Percentiles rank a stretch among this genome's conserved stretches.
These are phyloP conservation scores for Todiramphus saurophagus DNA, from an alignment of 2,113 vertebrate species.

Conservation along the genomic window DNA sequence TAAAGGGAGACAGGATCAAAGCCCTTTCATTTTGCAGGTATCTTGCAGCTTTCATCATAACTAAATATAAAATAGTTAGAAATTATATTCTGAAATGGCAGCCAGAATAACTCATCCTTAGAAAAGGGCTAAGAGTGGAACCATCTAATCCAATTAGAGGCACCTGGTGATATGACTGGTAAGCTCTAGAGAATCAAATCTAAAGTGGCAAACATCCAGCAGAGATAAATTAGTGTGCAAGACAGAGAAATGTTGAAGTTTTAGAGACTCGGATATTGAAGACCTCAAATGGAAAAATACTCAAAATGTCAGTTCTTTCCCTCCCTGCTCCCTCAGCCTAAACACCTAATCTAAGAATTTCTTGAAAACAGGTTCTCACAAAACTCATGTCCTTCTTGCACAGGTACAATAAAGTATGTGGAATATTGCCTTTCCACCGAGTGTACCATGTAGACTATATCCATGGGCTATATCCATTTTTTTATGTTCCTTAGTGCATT, in stretches of 20 bases:
- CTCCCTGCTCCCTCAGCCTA: not conserved
- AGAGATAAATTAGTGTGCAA: not conserved
- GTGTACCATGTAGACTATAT: accelerated
- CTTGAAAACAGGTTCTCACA: not conserved
- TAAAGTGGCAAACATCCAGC: not conserved
- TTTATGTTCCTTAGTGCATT: not conserved
- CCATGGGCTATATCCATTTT: not conserved
- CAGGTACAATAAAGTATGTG: not conserved
- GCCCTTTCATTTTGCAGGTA: constrained; percentile 32
- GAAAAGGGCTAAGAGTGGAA: not conserved
- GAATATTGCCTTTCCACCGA: not conserved
- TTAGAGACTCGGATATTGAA: not conserved
- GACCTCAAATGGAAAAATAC: not conserved
- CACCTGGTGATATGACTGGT: not conserved
- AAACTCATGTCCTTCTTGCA: not conserved
- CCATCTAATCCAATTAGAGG: not conserved
- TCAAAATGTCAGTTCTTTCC: not conserved
- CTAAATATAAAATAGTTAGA: constrained; percentile 1
- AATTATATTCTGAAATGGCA: constrained; percentile 14
- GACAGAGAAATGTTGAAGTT: not conserved
- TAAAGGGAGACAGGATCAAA: constrained; percentile 57
- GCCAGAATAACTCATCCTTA: not conserved
- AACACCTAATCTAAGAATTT: not conserved
- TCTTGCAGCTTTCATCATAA: constrained; percentile 9
- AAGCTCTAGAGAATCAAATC: not conserved